Percentiles rank a stretch among this genome's conserved stretches.
Evolutionary conservation across 2,113 vertebrate genomes (phyloP).

Genomic region (Anarrhichthys ocellatus): DNA sequence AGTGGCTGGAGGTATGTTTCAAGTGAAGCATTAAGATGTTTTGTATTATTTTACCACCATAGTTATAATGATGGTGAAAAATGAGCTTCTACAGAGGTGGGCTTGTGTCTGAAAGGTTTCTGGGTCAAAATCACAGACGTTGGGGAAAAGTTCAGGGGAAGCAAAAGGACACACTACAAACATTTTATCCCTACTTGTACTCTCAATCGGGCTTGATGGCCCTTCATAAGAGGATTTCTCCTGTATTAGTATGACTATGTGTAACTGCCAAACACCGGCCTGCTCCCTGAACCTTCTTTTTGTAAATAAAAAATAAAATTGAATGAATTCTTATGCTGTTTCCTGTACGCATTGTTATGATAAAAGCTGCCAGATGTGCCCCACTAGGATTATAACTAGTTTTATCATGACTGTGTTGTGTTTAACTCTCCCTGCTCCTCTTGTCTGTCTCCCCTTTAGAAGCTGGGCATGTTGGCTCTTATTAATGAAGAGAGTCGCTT

Average conservation of each 20-base stretch:
- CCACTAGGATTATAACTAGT: slow-evolving; percentile 65
- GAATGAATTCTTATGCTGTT: slow-evolving; percentile 44
- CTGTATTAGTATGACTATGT: slow-evolving; percentile 6
- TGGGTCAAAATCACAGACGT: slow-evolving; percentile 39
- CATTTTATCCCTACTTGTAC: not conserved
- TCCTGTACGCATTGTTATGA: slow-evolving; percentile 52
- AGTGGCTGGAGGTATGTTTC: slow-evolving; percentile 47
- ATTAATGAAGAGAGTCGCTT: slow-evolving; percentile 96
- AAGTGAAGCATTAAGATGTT: slow-evolving; percentile 50
- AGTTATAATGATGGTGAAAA: slow-evolving; percentile 42
- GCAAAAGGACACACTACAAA: not conserved
- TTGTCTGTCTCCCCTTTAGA: slow-evolving; percentile 81
- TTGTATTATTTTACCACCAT: slow-evolving; percentile 63
- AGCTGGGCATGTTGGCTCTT: slow-evolving; percentile 92
- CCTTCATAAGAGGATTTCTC: slow-evolving; percentile 15
- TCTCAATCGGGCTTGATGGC: not conserved
- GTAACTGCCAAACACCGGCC: not conserved
- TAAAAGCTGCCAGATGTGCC: slow-evolving; percentile 60
- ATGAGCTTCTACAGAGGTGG: slow-evolving; percentile 29
- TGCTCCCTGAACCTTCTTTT: slow-evolving; percentile 25
- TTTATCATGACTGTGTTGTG: slow-evolving; percentile 57
- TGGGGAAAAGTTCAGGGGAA: slow-evolving; percentile 4
- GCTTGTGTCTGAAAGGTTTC: slow-evolving; percentile 15
- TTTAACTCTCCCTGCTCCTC: slow-evolving; percentile 53
- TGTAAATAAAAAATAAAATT: slow-evolving; percentile 26